phyloP scores from a whole-genome alignment of 2,113 vertebrate genomes.

The Mesocricetus auratus region DNA sequence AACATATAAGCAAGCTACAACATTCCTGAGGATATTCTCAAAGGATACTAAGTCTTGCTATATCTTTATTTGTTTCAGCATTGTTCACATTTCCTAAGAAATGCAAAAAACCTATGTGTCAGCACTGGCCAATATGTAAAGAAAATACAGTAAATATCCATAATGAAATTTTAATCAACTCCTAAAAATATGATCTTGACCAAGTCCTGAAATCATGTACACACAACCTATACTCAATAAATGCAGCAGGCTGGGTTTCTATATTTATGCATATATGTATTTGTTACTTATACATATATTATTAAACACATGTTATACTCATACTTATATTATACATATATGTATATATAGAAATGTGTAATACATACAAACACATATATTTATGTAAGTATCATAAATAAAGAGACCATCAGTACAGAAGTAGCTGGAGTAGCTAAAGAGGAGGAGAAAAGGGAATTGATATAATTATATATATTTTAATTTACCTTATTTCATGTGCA shows the following conservation, averaged over 20 bases:
- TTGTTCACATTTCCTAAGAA: neutral
- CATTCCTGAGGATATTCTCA: neutral
- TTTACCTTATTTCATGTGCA: neutral
- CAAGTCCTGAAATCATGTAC: neutral
- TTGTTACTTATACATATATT: neutral
- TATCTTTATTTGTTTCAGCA: neutral
- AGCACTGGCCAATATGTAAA: neutral
- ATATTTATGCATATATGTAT: neutral
- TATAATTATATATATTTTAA: neutral
- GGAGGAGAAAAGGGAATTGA: neutral
- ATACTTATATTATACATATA: too few relatives aligned
- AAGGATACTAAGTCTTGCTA: neutral
- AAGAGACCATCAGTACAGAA: neutral
- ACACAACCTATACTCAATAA: neutral
- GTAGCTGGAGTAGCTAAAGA: neutral
- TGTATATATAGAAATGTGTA: neutral
- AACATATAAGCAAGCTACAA: neutral
- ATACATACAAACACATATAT: neutral
- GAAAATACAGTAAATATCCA: neutral
- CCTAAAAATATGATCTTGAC: neutral
- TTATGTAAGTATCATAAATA: neutral
- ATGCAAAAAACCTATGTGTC: neutral
- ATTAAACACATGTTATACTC: too few relatives aligned
- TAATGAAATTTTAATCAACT: neutral
- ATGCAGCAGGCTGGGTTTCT: too few relatives aligned